Conservation (phyloP, 2,113 vertebrate species). For the Turdus rufiventris region DNA sequence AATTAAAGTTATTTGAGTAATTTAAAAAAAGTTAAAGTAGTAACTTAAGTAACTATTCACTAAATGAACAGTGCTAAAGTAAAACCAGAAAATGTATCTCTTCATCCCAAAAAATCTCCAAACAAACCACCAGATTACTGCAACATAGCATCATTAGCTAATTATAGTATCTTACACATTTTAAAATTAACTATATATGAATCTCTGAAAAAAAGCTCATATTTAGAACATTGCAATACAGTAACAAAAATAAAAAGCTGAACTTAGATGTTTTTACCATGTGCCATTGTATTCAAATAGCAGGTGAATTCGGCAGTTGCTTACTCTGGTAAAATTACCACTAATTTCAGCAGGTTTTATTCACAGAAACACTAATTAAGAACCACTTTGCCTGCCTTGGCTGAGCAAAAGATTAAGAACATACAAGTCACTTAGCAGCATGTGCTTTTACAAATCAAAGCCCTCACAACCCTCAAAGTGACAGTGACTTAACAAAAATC, state of each 20-base stretch:
- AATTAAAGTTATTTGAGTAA: not conserved
- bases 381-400: not conserved
- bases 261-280: not conserved
- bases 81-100: not conserved
- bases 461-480: not conserved
- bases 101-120: not conserved
- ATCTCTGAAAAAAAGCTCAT: not conserved
- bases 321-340: not conserved
- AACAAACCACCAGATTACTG: not conserved
- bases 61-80: not conserved
- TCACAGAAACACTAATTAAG: not conserved
- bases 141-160: not conserved
- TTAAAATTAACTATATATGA: not conserved
- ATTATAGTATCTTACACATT: not conserved
- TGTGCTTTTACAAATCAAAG: not conserved
- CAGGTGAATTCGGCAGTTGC: not conserved
- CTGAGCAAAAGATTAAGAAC: not conserved
- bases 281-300: not conserved
- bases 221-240: not conserved
- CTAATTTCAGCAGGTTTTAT: not conserved
- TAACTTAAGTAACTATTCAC: too few relatives aligned
- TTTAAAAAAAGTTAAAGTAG: too few relatives aligned
- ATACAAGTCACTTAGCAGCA: not conserved
- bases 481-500: not conserved
- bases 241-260: not conserved